Conservation (phyloP, 2,113 vertebrate species). For the Phalacrocorax carbo region DNA sequence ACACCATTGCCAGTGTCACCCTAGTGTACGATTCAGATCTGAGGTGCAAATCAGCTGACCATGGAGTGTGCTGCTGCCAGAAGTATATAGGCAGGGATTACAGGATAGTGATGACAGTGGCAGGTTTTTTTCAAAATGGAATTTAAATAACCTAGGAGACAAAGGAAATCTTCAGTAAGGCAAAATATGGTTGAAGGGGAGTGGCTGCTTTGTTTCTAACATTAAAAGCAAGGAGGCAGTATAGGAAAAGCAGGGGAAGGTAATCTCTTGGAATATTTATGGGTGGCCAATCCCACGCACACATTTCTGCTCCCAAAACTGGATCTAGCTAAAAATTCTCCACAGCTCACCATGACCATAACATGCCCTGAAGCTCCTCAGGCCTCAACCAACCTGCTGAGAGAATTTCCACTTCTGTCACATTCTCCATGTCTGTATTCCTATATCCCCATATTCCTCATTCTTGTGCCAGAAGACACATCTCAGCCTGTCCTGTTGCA, state of each 20-base stretch:
- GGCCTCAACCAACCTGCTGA: not conserved
- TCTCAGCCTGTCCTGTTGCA: not conserved
- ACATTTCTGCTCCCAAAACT: not conserved
- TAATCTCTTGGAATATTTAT: not conserved
- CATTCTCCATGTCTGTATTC: not conserved
- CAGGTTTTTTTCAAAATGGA: not conserved
- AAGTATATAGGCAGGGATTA: not conserved
- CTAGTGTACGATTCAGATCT: too few relatives aligned
- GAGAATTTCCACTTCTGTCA: not conserved
- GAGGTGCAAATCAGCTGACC: not conserved
- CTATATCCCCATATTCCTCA: not conserved
- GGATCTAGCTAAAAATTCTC: not conserved
- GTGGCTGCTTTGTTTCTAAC: not conserved
- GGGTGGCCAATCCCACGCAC: not conserved
- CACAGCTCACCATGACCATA: not conserved
- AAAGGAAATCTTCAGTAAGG: not conserved
- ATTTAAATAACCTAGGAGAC: not conserved
- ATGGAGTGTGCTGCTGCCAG: not conserved
- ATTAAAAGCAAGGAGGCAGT: not conserved
- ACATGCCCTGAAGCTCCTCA: not conserved
- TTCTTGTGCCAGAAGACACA: not conserved
- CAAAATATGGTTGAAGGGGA: not conserved
- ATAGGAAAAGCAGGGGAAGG: not conserved
- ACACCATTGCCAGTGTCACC: not conserved
- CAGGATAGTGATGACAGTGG: not conserved